Evolutionary conservation across 2,888 invertebrate genomes (phyloP).

Genomic region (Thereva unica): DNA sequence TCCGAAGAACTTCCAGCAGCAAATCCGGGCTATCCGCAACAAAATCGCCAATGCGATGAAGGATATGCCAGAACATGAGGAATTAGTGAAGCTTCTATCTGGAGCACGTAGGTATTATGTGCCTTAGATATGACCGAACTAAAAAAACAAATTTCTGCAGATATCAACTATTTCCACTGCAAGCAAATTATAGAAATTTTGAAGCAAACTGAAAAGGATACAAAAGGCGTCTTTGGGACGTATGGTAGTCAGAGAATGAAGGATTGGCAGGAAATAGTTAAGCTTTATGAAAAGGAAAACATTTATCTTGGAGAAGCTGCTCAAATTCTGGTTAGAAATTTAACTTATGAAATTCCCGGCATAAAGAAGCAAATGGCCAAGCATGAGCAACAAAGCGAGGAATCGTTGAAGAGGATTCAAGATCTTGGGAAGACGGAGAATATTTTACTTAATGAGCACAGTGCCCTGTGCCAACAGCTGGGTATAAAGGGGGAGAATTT

Average conservation of each 20-base stretch:
- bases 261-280: constrained; percentile 93
- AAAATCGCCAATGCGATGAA: constrained; percentile 94
- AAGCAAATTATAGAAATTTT: constrained; percentile 88
- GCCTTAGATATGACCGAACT: not conserved
- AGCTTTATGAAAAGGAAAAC: constrained; percentile 86
- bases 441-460: constrained; percentile 76
- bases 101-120: constrained; percentile 68
- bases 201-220: constrained; percentile 94
- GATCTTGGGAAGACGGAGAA: constrained; percentile 83
- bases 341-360: constrained; percentile 92
- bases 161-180: constrained; percentile 94
- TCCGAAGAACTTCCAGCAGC: constrained; percentile 84
- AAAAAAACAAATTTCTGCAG: constrained; percentile 42
- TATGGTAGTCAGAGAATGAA: constrained; percentile 98
- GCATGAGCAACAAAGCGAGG: constrained; percentile 71
- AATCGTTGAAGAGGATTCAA: constrained; percentile 65
- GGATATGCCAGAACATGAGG: constrained; percentile 85
- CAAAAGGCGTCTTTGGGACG: constrained; percentile 93
- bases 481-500: constrained; percentile 80
- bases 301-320: constrained; percentile 90
- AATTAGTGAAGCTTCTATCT: constrained; percentile 73
- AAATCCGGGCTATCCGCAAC: constrained; percentile 76
- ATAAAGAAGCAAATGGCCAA: constrained; percentile 89
- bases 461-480: constrained; percentile 77
- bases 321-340: constrained; percentile 88